phyloP scores from a whole-genome alignment of 2,113 vertebrate genomes.

The Melanocharis versteri region DNA sequence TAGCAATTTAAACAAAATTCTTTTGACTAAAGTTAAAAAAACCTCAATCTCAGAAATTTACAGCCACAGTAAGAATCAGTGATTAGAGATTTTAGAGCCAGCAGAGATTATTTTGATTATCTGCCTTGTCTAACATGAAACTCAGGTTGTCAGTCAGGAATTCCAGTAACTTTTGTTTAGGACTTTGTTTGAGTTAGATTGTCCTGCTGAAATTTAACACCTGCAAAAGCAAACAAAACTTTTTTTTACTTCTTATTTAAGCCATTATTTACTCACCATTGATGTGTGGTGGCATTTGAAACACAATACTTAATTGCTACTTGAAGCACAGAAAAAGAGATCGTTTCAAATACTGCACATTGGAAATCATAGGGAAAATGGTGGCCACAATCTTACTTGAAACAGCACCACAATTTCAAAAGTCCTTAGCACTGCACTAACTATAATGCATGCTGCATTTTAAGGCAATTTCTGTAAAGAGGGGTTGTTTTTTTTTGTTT shows the following conservation, averaged over 20 bases:
- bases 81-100: not conserved
- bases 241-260: constrained; percentile 41
- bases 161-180: constrained; percentile 48
- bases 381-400: not conserved
- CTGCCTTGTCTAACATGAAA: constrained; percentile 38
- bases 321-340: not conserved
- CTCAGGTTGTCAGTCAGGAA: constrained; percentile 21
- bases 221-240: constrained; percentile 41
- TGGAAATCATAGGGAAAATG: not conserved
- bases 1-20: not conserved
- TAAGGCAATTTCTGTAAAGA: not conserved
- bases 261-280: constrained; percentile 31
- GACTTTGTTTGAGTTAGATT: constrained; percentile 57
- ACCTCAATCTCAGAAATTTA: not conserved
- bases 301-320: constrained; percentile 47
- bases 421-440: not conserved
- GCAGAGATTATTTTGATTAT: constrained; percentile 26
- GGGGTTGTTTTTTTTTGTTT: accelerated
- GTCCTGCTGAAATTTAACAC: constrained; percentile 57
- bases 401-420: not conserved
- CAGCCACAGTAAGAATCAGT: not conserved
- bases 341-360: not conserved
- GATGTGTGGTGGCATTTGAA: constrained; percentile 42
- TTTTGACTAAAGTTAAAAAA: not conserved
- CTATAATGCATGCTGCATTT: not conserved